Evolutionary conservation across 2,888 invertebrate species (phyloP).

Genomic region (Platerodrilus igneus): DNA sequence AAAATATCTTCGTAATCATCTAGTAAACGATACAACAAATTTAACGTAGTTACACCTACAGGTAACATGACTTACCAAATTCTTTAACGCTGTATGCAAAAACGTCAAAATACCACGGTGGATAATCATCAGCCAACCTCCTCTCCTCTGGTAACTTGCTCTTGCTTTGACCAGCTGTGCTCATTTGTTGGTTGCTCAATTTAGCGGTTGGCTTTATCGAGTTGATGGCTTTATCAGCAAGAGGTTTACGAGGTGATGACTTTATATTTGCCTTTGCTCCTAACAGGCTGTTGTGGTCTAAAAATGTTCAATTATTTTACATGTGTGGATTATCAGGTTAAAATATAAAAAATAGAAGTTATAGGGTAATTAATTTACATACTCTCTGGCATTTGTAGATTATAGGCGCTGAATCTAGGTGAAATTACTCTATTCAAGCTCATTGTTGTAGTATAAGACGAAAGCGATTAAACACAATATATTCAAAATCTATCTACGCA

Average conservation of each 20-base stretch:
- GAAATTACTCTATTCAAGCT: no score
- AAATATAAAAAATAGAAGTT: no score
- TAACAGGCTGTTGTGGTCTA: constrained; percentile 13
- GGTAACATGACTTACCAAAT: no score
- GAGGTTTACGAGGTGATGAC: constrained; percentile 30
- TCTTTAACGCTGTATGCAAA: constrained; percentile 27
- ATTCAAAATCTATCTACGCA: no score
- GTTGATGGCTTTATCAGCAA: constrained; percentile 33
- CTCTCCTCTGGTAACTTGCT: constrained; percentile 9
- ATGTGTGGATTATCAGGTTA: background rate
- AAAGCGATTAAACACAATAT: no score
- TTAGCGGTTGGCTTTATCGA: constrained; percentile 5
- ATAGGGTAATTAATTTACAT: no score
- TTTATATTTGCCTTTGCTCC: constrained; percentile 28
- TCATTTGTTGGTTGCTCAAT: constrained; percentile 19
- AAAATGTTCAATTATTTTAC: constrained; percentile 2
- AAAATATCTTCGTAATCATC: constrained; percentile 22
- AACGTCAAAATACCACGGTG: constrained; percentile 24
- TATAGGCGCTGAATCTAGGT: constrained; percentile 1
- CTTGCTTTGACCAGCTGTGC: constrained; percentile 18
- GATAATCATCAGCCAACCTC: no score
- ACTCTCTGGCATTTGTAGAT: constrained; percentile 11
- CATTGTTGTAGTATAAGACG: no score
- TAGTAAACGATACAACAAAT: constrained; percentile 3
- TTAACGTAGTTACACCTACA: constrained; percentile 10